These are phyloP conservation scores for Pempheris klunzingeri DNA, from an alignment of 2,797 vertebrate species.

Conservation along the genomic window DNA sequence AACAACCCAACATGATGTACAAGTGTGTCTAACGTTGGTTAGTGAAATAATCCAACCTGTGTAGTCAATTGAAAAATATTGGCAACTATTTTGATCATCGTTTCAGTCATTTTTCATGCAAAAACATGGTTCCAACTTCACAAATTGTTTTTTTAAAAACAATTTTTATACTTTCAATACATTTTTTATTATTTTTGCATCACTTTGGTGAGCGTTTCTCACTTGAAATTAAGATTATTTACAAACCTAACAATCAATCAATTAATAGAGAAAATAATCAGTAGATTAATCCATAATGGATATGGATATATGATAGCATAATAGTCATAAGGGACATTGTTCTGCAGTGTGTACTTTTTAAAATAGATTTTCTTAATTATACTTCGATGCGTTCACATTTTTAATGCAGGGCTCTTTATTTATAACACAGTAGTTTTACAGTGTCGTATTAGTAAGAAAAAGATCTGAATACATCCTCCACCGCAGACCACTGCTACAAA, in stretches of 20 bases:
- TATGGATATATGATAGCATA: neutral
- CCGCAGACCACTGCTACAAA: neutral
- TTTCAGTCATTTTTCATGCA: no score
- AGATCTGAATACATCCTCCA: neutral
- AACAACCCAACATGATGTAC: no score
- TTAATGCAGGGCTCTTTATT: neutral
- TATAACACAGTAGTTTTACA: neutral
- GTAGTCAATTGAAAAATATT: no score
- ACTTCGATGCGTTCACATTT: neutral
- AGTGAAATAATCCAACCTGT: no score
- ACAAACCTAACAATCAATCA: neutral
- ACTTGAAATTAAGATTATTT: no score
- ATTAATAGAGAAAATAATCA: neutral
- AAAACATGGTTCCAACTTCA: no score
- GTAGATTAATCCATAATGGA: neutral
- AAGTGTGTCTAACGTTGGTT: no score
- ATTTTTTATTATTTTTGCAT: no score
- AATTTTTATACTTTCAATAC: no score
- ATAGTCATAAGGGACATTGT: neutral
- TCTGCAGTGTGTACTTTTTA: neutral
- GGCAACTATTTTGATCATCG: no score
- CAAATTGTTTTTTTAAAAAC: no score
- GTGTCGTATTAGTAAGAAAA: neutral
- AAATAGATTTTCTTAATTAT: neutral
- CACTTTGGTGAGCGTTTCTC: neutral